These are phyloP conservation scores for Ichneumoninae sp. DNA, from an alignment of 2,888 invertebrate species.

Conservation along the genomic window DNA sequence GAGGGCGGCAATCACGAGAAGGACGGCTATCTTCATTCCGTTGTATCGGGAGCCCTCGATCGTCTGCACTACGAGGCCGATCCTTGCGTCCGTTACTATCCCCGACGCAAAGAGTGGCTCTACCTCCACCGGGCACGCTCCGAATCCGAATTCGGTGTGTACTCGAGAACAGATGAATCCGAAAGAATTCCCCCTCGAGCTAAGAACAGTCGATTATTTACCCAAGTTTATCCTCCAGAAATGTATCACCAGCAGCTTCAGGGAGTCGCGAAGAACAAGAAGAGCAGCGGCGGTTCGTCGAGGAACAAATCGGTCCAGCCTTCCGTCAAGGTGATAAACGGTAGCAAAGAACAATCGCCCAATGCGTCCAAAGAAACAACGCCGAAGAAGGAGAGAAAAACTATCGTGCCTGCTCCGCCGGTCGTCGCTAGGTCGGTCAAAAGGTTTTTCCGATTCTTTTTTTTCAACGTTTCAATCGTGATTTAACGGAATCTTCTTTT, in stretches of 20 bases:
- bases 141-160: slow-evolving; percentile 88
- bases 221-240: slow-evolving; percentile 83
- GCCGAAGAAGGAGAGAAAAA: slow-evolving; percentile 80
- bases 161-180: not conserved
- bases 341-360: slow-evolving; percentile 85
- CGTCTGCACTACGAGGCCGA: slow-evolving; percentile 95
- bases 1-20: slow-evolving; percentile 76
- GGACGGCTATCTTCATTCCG: slow-evolving; percentile 91
- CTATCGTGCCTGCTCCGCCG: slow-evolving; percentile 71
- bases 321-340: slow-evolving; percentile 81
- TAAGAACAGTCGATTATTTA: not conserved
- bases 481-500: not conserved
- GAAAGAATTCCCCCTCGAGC: not conserved
- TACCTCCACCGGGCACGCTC: slow-evolving; percentile 92
- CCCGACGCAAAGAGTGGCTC: slow-evolving; percentile 97
- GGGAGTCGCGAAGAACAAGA: slow-evolving; percentile 86
- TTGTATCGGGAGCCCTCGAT: slow-evolving; percentile 96
- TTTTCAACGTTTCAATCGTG: not conserved
- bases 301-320: slow-evolving; percentile 79
- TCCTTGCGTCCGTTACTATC: slow-evolving; percentile 97
- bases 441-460: slow-evolving; percentile 13
- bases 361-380: slow-evolving; percentile 83
- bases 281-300: slow-evolving; percentile 82
- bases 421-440: slow-evolving; percentile 74
- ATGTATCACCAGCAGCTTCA: slow-evolving; percentile 89